Percentiles rank a stretch among this genome's conserved stretches.
Conservation (phyloP, 2,888 invertebrate species). For the Sinohyriopsis cumingii region DNA sequence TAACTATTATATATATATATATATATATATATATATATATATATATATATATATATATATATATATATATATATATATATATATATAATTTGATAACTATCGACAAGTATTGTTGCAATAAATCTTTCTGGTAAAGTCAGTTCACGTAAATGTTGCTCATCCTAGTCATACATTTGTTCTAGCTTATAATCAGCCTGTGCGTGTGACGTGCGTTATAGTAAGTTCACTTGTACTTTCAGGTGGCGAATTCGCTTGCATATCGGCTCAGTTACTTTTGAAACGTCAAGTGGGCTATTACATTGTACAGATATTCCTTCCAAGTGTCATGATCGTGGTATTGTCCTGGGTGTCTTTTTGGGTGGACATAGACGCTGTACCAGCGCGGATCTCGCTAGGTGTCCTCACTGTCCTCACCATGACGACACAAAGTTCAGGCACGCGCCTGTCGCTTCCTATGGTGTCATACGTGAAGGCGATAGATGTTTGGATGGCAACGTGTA, state of each 20-base stretch:
- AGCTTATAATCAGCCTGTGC: no score
- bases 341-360: constrained; percentile 80
- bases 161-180: no score
- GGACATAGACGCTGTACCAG: constrained; percentile 35
- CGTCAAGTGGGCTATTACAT: constrained; percentile 84
- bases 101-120: no score
- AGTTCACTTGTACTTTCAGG: neutral
- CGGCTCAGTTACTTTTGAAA: constrained; percentile 81
- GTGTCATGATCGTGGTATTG: constrained; percentile 73
- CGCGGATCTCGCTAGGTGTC: constrained; percentile 37
- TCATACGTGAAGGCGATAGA: constrained; percentile 40
- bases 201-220: no score
- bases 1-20: no score
- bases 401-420: constrained; percentile 42
- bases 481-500: constrained; percentile 41
- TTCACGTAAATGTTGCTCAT: no score
- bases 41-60: no score
- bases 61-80: no score
- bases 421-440: constrained; percentile 38
- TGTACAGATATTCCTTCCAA: constrained; percentile 75
- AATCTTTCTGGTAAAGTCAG: no score
- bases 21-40: no score
- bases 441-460: constrained; percentile 32
- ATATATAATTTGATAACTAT: no score
- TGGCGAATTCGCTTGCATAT: constrained; percentile 31